Base-by-base conservation (phyloP, 2,113 vertebrate genomes). In the Motacilla alba region DNA sequence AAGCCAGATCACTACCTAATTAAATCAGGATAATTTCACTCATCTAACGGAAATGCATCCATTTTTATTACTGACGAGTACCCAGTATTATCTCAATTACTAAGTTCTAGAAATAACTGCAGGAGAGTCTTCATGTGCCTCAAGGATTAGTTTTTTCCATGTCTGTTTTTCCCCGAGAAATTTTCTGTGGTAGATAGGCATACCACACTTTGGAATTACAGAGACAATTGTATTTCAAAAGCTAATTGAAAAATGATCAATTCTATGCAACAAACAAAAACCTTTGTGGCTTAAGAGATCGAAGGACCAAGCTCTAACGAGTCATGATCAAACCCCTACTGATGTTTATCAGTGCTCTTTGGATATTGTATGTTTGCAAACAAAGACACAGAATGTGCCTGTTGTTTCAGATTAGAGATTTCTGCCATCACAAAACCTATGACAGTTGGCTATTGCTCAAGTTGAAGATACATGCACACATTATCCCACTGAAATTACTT, bases 11-110 rank as follows among this genome's bases (percentile, higher is more conserved):
- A 69, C 52, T 73, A 77, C 39, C 43, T 90, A 92, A 93, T 78
- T 92, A 95, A 76, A 90, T 79, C n/a, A 92, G n/a, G 59, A 52
- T 86, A 90, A 92, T 73, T 90, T 41, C 72, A 76, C 49, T 90
- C 47, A 56, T 75, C 56, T 87, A 33, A 85, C 1, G 4, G 91
- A 92, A 93, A 87, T 44, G 41, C 62, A 92, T 76, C 67, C 33
- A 47, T 72, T 92, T 92, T 55, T 92, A 53, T 73, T 66, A 86
- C 56, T 67, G 90, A 78, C 18, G 20, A 86, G 56, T 43, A 80
- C 18, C 16, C 68, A 56, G 41, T 43, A 83, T 68, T 83, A 88
- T 58, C 43, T 87, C 69, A 46, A 33, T 75, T 78, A 75, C 55
- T 24, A 63, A 59, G 50, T 63, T 39, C 74, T 59, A 91, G 82